A percentile compares a stretch with the other conserved stretches of the same genome.
phyloP scores from a whole-genome alignment of 2,113 vertebrate genomes.

The Rhadina sibilatrix region DNA sequence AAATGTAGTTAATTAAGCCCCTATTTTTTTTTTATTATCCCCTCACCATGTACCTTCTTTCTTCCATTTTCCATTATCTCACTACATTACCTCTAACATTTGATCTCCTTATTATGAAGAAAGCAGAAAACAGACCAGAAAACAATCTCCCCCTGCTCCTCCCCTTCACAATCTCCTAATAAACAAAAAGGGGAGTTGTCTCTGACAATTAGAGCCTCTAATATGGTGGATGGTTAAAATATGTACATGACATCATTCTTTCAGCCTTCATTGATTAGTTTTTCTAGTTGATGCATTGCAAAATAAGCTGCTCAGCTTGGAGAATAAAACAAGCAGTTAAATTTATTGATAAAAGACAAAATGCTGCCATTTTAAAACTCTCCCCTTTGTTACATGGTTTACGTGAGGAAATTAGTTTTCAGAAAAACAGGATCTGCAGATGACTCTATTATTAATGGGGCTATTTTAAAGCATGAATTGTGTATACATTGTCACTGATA shows the following conservation, averaged over 20 bases:
- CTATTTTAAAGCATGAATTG: not conserved
- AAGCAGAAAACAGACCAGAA: not conserved
- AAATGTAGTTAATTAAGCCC: not conserved
- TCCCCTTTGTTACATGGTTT: not conserved
- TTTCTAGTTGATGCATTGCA: not conserved
- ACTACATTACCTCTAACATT: not conserved
- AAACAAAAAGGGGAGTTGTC: not conserved
- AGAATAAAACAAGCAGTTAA: not conserved
- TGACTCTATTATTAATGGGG: not conserved
- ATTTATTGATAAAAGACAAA: not conserved
- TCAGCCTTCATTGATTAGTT: not conserved
- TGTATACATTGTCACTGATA: not conserved
- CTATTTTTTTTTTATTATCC: not conserved
- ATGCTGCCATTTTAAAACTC: not conserved
- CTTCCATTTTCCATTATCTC: conserved; percentile 1
- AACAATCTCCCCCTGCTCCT: not conserved
- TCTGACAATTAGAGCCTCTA: not conserved
- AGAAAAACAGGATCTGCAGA: not conserved
- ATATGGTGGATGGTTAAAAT: not conserved
- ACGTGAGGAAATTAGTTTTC: not conserved
- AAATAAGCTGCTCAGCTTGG: not conserved
- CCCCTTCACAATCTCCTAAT: not conserved
- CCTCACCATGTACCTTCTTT: not conserved
- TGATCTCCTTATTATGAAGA: conserved; percentile 1
- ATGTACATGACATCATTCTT: not conserved